Evolutionary conservation across 2,797 vertebrate genomes (phyloP), one percentile per base, ranked within the genome.

Genomic region (Macroramphosus scolopax): DNA sequence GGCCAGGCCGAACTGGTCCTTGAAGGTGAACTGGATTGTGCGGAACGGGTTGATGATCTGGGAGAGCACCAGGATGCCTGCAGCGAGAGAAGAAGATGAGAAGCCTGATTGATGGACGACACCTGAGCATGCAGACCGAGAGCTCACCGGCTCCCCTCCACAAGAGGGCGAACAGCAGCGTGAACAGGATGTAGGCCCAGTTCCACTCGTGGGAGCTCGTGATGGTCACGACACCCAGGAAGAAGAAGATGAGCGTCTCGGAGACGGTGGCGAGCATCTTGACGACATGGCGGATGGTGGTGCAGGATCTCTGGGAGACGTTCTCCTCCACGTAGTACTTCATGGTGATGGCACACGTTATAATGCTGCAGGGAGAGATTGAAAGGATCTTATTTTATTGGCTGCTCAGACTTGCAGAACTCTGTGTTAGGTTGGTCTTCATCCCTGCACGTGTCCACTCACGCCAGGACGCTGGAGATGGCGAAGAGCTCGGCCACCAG

Each of bases 291-390:
- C 93, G 93, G 68, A 98, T 93, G 26, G 95, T 98, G 0, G 93
- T 95, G 75, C 94, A 96, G 25, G 94, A 97, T 36, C 91, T 92
- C 72, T 97, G 93, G 12, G 94, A 95, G 2, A 97, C 91, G 0
- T 96, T 98, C 75, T 95, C 95, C 63, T 98, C 96, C 67, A 98
- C 94, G 0, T 98, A 97, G 68, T 93, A 93, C 80, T 95, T 96
- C 95, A 98, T 98, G 17, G 93, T 93, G 75, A 98, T 89, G 20
- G 95, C 93, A 54, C 95, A 96, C 7, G 89, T 90, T 8, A 92
- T 92, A 66, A 98, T 94, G 35, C 95, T 98, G 88, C 47, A 77
- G 48, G 51, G 17, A 52, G 13, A 6, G 9, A 25, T 3, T 11
- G 5, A 12, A 14, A 12, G 6, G n/a, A n/a, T n/a, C n/a, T n/a